Percentiles rank a stretch among this genome's conserved stretches.
Evolutionary conservation across 2,113 vertebrate species (phyloP).

Genomic region (Peromyscus leucopus): DNA sequence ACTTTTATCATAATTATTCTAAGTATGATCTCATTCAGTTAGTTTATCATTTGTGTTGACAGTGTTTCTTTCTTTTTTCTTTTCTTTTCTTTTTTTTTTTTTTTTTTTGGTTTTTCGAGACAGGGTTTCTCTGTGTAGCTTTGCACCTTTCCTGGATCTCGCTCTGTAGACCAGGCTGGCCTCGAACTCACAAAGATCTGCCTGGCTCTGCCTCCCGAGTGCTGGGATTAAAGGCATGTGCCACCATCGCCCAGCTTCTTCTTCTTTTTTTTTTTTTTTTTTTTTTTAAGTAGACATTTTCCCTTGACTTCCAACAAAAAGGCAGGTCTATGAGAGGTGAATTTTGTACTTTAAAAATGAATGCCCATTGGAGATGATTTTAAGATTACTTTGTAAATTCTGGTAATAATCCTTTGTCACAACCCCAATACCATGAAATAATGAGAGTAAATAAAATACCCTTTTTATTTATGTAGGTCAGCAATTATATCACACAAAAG

Average conservation of each 20-base stretch:
- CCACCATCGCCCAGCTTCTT: no score
- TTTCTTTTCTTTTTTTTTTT: neutral
- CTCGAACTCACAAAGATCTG: no score
- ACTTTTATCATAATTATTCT: neutral
- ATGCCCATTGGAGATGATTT: neutral
- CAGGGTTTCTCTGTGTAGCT: no score
- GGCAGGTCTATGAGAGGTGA: neutral
- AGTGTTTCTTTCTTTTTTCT: neutral
- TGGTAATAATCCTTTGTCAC: neutral
- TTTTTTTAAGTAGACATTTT: neutral
- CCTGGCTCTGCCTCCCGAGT: no score
- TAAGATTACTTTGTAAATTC: neutral
- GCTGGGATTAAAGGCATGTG: no score
- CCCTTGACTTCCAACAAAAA: neutral
- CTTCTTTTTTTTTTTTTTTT: no score
- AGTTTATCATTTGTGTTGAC: neutral
- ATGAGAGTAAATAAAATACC: neutral
- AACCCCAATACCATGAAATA: neutral
- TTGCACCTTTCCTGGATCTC: no score
- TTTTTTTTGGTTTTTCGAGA: no score
- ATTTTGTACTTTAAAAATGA: conserved; percentile 21
- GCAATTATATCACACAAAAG: neutral
- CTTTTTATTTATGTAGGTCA: conserved; percentile 5
- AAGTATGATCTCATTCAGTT: neutral
- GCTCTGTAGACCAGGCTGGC: no score